Conservation (phyloP, 2,113 vertebrate species). For the Scomber japonicus region DNA sequence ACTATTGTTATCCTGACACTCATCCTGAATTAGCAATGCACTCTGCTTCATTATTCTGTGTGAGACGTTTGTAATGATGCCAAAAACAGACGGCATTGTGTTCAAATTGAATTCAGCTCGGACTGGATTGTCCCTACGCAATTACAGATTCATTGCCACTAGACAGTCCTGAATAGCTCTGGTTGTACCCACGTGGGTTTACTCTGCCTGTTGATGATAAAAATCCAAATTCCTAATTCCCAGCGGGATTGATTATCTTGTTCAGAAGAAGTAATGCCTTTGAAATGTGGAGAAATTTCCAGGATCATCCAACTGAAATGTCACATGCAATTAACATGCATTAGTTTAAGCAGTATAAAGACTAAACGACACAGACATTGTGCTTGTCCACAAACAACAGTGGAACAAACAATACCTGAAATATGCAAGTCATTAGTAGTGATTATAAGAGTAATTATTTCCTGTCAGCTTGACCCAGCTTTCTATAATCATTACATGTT, state of each 20-base stretch:
- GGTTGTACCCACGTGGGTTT: constrained; percentile 6
- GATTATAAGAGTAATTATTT: too few species aligned
- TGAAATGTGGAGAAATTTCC: background rate
- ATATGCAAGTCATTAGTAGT: too few species aligned
- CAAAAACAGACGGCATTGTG: constrained; percentile 65
- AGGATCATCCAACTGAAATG: background rate
- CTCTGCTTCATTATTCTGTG: constrained; percentile 64
- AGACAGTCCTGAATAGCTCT: constrained; percentile 39
- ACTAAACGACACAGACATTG: background rate
- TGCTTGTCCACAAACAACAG: background rate
- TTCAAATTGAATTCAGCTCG: constrained; percentile 57
- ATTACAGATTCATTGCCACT: constrained; percentile 46
- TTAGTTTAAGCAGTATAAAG: too few species aligned
- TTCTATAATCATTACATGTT: background rate
- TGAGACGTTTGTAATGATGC: constrained; percentile 67
- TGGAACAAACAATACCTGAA: too few species aligned
- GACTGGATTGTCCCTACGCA: constrained; percentile 37
- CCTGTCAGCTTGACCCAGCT: background rate
- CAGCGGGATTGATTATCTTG: constrained; percentile 9
- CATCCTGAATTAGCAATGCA: constrained; percentile 55
- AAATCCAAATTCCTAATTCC: constrained; percentile 26
- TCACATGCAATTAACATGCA: background rate
- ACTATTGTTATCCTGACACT: constrained; percentile 50
- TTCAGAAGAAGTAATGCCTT: background rate
- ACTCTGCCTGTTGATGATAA: constrained; percentile 11